A percentile compares a stretch with the other conserved stretches of the same genome.
phyloP scores from a whole-genome alignment of 1,140 invertebrate genomes.

The Chlorops oryzae region DNA sequence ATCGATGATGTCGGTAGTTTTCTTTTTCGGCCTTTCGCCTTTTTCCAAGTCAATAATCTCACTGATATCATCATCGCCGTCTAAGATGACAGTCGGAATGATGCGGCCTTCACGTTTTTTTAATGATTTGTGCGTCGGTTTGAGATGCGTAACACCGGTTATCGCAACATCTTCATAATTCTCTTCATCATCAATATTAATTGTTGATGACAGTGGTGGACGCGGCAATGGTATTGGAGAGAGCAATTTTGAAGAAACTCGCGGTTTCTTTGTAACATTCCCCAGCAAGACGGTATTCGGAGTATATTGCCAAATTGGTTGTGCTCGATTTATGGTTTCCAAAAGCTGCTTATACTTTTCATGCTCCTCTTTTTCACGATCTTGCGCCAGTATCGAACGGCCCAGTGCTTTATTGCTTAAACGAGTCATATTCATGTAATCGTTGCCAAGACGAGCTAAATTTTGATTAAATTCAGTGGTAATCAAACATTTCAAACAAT shows the following conservation, averaged over 20 bases:
- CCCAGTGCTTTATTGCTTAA: too few relatives aligned
- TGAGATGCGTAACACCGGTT: background rate
- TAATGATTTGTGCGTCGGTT: background rate
- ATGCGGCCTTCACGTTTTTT: too few relatives aligned
- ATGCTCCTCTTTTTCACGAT: slow-evolving; percentile 12
- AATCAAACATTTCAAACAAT: too few relatives aligned
- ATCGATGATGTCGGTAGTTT: too few relatives aligned
- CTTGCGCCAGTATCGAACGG: slow-evolving; percentile 14
- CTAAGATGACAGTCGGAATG: slow-evolving; percentile 7
- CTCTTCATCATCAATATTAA: slow-evolving; percentile 16
- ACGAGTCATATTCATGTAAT: too few relatives aligned
- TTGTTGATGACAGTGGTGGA: slow-evolving; percentile 15
- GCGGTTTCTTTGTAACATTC: too few relatives aligned
- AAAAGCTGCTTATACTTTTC: slow-evolving; percentile 15
- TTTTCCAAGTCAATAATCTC: slow-evolving; percentile 18
- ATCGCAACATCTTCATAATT: slow-evolving; percentile 7
- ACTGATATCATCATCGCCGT: slow-evolving; percentile 16
- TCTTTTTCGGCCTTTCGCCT: too few relatives aligned
- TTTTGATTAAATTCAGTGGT: background rate
- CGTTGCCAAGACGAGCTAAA: too few relatives aligned
- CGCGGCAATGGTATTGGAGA: slow-evolving; percentile 5
- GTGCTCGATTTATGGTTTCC: too few relatives aligned
- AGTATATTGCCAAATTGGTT: too few relatives aligned
- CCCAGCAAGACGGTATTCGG: too few relatives aligned
- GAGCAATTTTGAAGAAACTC: too few relatives aligned